Base-by-base conservation (phyloP, 2,888 invertebrate species). In the Erebia epiphron region DNA sequence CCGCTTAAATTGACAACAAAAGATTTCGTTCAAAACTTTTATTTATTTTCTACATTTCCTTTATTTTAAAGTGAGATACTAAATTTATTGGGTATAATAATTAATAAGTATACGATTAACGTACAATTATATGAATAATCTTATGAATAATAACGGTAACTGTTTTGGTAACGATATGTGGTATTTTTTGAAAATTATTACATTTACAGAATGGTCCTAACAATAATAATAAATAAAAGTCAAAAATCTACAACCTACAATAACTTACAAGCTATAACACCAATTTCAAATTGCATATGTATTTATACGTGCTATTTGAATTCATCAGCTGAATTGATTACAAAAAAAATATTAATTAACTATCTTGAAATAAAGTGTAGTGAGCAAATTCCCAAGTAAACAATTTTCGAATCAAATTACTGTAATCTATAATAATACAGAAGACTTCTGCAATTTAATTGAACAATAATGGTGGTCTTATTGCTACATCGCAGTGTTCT, bases 31-130 rank as follows among this genome's bases (percentile, higher is more conserved):
- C 83, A 80, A 75, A 71, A 74, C 66, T 72, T 71, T 69, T 75
- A 73, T 78, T 79, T 71, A 74, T 77, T 77, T 73, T 79, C 86
- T 87, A 89, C 88, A 88, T 76, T 74, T 77, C 82, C 82, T 10
- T 81, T 83, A 84, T 82, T 80, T 86, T 87, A 79, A 86, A 87
- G 87, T 85, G 81, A 86, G 21, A 80, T 85, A 86, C 91, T 92
- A 93, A 92, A 92, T 92, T 93, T 92, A 93, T 93, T 93, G 93
- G 93, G 93, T 91, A 90, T 86, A 84, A 85, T 78, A 83, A 82
- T 79, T 83, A 83, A 81, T 82, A n/a, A n/a, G n/a, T n/a, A 80
- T 86, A 85, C 84, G 86, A 89, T 86, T 85, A 88, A 89, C 86
- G 86, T 78, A 84, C 71, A 71, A 43, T 57, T 75, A 79, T 74